Base-by-base conservation (phyloP, 2,113 vertebrate genomes). In the Calonectris borealis region DNA sequence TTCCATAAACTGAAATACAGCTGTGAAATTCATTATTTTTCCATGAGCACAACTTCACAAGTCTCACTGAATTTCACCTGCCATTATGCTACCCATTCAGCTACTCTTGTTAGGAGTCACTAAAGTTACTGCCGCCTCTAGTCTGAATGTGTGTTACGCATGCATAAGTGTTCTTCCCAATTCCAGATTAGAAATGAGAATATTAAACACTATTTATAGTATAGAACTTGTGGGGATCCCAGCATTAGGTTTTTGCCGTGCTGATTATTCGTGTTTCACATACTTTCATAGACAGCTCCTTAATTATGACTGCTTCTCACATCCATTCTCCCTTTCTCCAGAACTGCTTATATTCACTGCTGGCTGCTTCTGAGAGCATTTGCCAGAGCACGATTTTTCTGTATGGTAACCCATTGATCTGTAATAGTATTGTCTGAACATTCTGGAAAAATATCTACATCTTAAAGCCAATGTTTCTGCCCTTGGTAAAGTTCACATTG, bases 141-240 rank as follows among this genome's bases (percentile, higher is more conserved):
- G 18, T 16, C 61, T 25, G 24, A 17, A 83, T 2, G 3, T 8
- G 6, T 5, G 22, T 13, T 58, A 80, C 19, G 16, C 46, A 34
- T 13, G 26, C 1, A 0, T 4, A 22, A 25, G 1, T 16, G 4
- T 7, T 55, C n/a, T 46, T 90, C 31, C 25, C 17, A 64, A 7
- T 25, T 20, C 76, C 58, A 68, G 13, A 38, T 14, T 3, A 42
- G 27, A 25, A 10, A n/a, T 16, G 2, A 92, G 32, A 66, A 18
- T 20, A 29, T 13, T 16, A 20, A 79, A 68, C 17, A 17, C 21
- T 29, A 2, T 52, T 62, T 46, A 34, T 8, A 55, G 42, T 11
- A 46, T 0, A 77, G 32, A 86, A 51, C 11, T 32, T 11, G 11
- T 6, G 34, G 31, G 3, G 26, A 73, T 22, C 42, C 42, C 29